Conservation (phyloP, 2,797 vertebrate species). For the Heteromormyrus szaboi region DNA sequence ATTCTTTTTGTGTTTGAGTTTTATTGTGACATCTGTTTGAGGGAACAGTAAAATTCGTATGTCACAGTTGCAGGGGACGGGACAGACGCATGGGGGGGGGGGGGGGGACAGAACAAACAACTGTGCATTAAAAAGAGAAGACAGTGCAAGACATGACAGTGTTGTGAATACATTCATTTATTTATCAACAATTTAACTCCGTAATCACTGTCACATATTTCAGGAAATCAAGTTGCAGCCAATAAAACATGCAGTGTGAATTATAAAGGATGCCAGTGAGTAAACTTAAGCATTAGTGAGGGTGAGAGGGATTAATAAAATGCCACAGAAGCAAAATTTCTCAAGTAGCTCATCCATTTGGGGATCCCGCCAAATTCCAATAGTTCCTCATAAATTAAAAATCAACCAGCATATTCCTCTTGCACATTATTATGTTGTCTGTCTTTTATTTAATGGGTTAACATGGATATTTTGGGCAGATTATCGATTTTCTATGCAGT, state of each 20-base stretch:
- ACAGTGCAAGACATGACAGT: not conserved
- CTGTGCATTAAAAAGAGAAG: not conserved
- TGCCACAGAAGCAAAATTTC: not conserved
- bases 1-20: not conserved
- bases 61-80: not conserved
- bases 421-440: not conserved
- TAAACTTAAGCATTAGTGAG: not conserved
- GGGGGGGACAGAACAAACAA: not conserved
- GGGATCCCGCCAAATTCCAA: not conserved
- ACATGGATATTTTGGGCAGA: not conserved
- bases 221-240: not conserved
- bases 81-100: not conserved
- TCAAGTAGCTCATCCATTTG: not conserved
- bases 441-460: not conserved
- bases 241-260: not conserved
- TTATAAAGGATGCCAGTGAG: not conserved
- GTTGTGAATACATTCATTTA: not conserved
- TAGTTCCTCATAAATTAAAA: not conserved
- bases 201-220: not conserved
- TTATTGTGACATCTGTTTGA: not conserved
- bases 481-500: not conserved
- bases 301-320: not conserved
- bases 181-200: not conserved
- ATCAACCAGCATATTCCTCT: not conserved
- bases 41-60: not conserved